Evolutionary conservation across 2,113 vertebrate species (phyloP), one percentile per base, ranked within the genome.

Genomic region (Cavia porcellus): DNA sequence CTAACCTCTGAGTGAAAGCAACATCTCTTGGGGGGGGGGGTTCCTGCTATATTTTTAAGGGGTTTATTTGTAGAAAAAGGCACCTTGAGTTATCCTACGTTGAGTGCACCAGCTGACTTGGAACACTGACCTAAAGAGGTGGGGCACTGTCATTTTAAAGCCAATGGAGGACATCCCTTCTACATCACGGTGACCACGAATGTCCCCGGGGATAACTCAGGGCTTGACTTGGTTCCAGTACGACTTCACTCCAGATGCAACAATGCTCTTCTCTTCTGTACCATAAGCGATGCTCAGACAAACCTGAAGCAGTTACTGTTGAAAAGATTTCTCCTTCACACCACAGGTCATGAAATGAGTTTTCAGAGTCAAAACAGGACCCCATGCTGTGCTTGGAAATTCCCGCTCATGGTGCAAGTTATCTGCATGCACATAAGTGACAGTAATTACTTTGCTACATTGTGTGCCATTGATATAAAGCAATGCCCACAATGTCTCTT

Each of bases 241-340:
- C 42, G 86, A 28, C 30, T 81, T 83, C 80, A 59, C 38, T 83
- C 45, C 15, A 19, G 12, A 13, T 62, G 42, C 38, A 20, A 47
- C 38, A 24, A 66, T 45, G 11, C 24, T 79, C 57, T 47, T 30
- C 88, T 81, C 70, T 94, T 83, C 81, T 88, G 30, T 68, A 10
- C 61, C 83, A 45, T 82, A 92, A 80, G 22, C 70, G 2, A 8
- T 85, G 30, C 77, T 93, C 74, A 89, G 15, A 84, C 79, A 87
- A 25, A 62, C 70, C 74, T 55, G 90, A 95, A 13, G 14, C 75
- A 28, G 19, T 55, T 96, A 86, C 83, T 86, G 93, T 10, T 86
- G 50, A 82, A 89, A 97, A 92, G 55, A 95, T 87, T 50, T 64
- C 79, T 84, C 93, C 90, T 95, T 93, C 55, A 89, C 86, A 89